Base-by-base conservation (phyloP, 2,888 invertebrate genomes). In the Pyrgus malvae region DNA sequence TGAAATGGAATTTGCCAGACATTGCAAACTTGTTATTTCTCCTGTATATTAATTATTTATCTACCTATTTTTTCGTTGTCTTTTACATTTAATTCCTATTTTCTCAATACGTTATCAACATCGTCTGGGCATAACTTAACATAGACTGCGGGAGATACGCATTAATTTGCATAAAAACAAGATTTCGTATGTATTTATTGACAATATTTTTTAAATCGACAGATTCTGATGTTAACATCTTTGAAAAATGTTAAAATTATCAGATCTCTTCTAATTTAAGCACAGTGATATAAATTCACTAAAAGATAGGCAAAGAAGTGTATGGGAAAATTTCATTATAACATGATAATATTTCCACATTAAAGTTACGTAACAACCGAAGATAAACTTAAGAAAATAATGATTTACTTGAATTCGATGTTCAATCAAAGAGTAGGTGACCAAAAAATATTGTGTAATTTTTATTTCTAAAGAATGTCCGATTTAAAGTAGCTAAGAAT, bases 131-230 rank as follows among this genome's bases (percentile, higher is more conserved):
- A 16, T 42, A 42, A 16, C 27, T 42, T 42, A 42, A 42, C 16
- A n/a, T 14, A 5, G 27, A 12, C 45, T 11, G 45, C 45, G 45
- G 45, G 45, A 45, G 45, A 45, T 31, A 19, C n/a, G 19, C 12
- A 19, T 31, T 33, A 31, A 31, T 45, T 45, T 45, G 19, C 45
- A 45, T 45, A 12, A 31, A 45, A 45, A 19, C 44, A 19, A 12
- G 44, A 45, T 45, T 45, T 19, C 19, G 12, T 19, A 45, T 45
- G 31, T 29, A 45, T 45, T 31, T 45, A 45, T 12, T 19, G 31
- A 31, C 31, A 8, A 21, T 19, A 31, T 45, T 45, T 45, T 19
- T 31, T 29, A 45, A 45, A 45, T 31, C 6, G 44, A 44, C 44
- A 44, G 45, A 1, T 31, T 31, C 19, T 19, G 31, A 21, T 44